These are phyloP conservation scores for Myripristis murdjan DNA, from an alignment of 2,797 vertebrate species.

Conservation along the genomic window DNA sequence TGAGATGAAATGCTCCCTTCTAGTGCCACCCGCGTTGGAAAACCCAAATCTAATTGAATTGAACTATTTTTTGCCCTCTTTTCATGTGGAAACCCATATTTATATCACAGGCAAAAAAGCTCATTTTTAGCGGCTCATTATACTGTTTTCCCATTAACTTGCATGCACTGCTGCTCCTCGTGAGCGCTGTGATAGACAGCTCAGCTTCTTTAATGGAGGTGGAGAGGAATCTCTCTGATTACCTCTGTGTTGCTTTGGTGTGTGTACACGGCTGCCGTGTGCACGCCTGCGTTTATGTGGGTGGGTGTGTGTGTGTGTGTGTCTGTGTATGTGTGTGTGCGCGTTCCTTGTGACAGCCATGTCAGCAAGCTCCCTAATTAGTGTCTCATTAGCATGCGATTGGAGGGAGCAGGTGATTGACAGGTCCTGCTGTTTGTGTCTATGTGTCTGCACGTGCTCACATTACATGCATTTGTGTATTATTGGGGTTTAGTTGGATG, in stretches of 20 bases:
- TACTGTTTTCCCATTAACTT: slow-evolving; percentile 65
- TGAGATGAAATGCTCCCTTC: slow-evolving; percentile 70
- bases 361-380: slow-evolving; percentile 79
- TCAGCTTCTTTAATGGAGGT: slow-evolving; percentile 54
- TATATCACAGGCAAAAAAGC: slow-evolving; percentile 66
- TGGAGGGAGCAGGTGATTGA: slow-evolving; percentile 70
- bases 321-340: slow-evolving; percentile 25
- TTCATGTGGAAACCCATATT: slow-evolving; percentile 69
- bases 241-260: slow-evolving; percentile 51
- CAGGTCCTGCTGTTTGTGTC: slow-evolving; percentile 64
- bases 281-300: not conserved
- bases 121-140: slow-evolving; percentile 73
- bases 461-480: slow-evolving; percentile 38
- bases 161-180: slow-evolving; percentile 42
- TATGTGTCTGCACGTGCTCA: slow-evolving; percentile 14
- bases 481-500: slow-evolving; percentile 41
- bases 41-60: slow-evolving; percentile 74
- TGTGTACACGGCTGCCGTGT: too few relatives aligned
- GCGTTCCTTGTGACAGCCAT: slow-evolving; percentile 65
- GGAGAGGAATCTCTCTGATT: slow-evolving; percentile 63
- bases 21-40: slow-evolving; percentile 64
- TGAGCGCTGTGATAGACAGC: slow-evolving; percentile 66
- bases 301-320: slow-evolving; percentile 14
- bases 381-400: slow-evolving; percentile 73
- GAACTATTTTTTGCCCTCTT: slow-evolving; percentile 70